Evolutionary conservation across 2,797 vertebrate species (phyloP).

Genomic region (Aplochiton taeniatus): DNA sequence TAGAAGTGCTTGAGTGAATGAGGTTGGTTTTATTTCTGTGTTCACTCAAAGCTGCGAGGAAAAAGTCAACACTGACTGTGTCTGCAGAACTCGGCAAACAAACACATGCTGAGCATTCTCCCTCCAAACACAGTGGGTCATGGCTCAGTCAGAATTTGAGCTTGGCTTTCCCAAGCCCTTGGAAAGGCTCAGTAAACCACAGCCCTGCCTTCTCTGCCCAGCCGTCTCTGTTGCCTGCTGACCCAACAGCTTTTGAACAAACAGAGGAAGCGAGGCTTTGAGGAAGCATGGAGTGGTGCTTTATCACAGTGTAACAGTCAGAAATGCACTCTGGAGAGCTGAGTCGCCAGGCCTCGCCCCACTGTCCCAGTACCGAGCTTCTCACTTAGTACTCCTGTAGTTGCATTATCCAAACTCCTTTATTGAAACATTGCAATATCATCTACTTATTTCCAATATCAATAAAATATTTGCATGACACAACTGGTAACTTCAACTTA

Average conservation of each 20-base stretch:
- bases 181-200: slow-evolving; percentile 1
- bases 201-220: not conserved
- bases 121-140: not conserved
- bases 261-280: slow-evolving; percentile 15
- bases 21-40: no score
- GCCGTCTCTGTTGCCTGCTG: slow-evolving; percentile 9
- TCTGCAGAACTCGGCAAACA: slow-evolving; percentile 9
- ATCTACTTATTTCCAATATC: no score
- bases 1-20: no score
- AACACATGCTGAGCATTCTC: slow-evolving; percentile 1
- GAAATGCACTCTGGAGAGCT: slow-evolving; percentile 4
- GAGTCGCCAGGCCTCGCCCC: not conserved
- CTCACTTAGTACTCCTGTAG: not conserved
- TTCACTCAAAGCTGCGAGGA: no score
- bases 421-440: no score
- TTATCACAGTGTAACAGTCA: slow-evolving; percentile 21
- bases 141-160: not conserved
- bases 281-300: not conserved
- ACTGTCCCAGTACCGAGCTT: not conserved
- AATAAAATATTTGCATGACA: no score
- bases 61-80: not conserved
- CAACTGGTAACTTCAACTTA: no score
- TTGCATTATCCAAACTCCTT: not conserved
- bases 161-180: not conserved
- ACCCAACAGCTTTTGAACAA: slow-evolving; percentile 15